Evolutionary conservation across 2,113 vertebrate genomes (phyloP), one percentile per base, ranked within the genome.

Genomic region (Cacatua alba): DNA sequence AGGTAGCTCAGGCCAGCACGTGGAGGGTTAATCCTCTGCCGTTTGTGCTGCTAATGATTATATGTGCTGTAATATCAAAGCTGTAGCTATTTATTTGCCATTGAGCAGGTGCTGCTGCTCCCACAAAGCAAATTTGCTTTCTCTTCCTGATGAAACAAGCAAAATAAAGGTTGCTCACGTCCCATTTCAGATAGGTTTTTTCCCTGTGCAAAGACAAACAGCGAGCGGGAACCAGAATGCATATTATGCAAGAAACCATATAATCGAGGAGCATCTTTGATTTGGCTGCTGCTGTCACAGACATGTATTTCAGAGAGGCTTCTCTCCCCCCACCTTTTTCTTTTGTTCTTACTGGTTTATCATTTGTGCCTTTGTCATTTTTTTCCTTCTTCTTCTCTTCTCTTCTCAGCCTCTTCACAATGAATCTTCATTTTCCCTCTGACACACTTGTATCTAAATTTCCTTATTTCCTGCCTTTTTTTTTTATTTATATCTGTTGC

Each of bases 401-500:
- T 95, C 95, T 92, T 93, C 97, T 82, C 93, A 92, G 97, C 97
- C 98, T 98, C 98, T 98, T 99, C 98, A 98, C 98, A 98, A 99
- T 99, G 98, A 99, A 99, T 99, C 98, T 99, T 99, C 99, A 99
- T 99, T 99, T 99, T 96, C 98, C 97, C 74, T 96, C 98, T 99
- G 98, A 99, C 99, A 99, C 98, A 98, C 98, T 98, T 98, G 98
- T 99, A 99, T 99, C 98, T 98, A 98, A 99, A 99, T 98, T 97
- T 99, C 98, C 98, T 99, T 98, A 99, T 99, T 99, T 99, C 98
- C 98, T 98, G 98, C 98, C 98, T 98, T 98, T 99, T 59, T 49
- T 44, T 98, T 99, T 99, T 99, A 99, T 99, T 99, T 99, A 98
- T 99, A 98, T 98, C 98, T 98, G 99, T 99, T 98, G 98, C 98